phyloP scores from a whole-genome alignment of 2,113 vertebrate genomes.

The Protobothrops mucrosquamatus region DNA sequence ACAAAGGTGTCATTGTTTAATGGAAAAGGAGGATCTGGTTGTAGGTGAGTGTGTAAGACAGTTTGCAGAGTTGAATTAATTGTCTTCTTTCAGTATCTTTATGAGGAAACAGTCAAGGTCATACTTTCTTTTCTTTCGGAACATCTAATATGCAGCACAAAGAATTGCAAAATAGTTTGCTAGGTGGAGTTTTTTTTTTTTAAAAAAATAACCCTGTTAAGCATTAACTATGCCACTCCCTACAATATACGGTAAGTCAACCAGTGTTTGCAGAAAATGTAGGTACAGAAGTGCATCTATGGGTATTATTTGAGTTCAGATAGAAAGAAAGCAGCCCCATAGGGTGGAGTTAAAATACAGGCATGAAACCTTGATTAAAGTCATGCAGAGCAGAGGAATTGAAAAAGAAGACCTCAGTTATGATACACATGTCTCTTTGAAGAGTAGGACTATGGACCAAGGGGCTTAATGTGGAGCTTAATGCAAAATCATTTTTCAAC shows the following conservation, averaged over 20 bases:
- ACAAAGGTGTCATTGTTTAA: background rate
- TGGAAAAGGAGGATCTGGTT: background rate
- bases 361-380: background rate
- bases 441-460: background rate
- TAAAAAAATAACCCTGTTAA: conserved; percentile 11
- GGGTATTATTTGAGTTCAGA: background rate
- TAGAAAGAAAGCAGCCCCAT: background rate
- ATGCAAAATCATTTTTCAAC: background rate
- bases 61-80: background rate
- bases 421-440: background rate
- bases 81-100: background rate
- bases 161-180: background rate
- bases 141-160: background rate
- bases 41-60: background rate
- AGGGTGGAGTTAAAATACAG: background rate
- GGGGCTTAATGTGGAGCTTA: background rate
- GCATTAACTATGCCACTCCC: conserved; percentile 23
- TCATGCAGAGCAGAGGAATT: background rate
- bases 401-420: background rate
- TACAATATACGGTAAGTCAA: background rate
- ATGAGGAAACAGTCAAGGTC: background rate
- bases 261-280: background rate
- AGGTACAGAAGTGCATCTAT: background rate
- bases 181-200: background rate
- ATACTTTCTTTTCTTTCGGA: background rate